phyloP scores from a whole-genome alignment of 1,140 invertebrate species.

The Euwallacea similis region DNA sequence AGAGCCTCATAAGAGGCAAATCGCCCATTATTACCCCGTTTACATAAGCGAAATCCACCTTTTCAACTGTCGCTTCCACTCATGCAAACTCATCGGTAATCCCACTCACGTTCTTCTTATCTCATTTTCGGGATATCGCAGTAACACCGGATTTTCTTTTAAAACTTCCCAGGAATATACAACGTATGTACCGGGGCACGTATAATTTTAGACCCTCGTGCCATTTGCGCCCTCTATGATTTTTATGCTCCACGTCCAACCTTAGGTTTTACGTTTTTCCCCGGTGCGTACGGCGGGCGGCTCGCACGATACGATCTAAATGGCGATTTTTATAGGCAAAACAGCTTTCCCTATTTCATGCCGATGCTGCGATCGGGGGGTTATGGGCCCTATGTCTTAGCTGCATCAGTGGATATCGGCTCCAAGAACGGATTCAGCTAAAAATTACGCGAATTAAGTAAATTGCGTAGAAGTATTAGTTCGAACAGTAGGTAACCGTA shows the following conservation, averaged over 20 bases:
- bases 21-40: neutral
- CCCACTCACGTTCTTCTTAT: constrained; percentile 5
- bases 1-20: no score
- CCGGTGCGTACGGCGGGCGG: neutral
- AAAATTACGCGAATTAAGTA: neutral
- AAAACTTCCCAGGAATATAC: neutral
- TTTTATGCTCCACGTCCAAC: neutral
- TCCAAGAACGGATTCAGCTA: neutral
- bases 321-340: neutral
- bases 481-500: neutral
- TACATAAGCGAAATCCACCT: neutral
- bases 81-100: neutral
- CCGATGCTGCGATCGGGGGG: no score
- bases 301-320: neutral
- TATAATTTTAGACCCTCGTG: neutral
- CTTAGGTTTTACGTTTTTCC: neutral
- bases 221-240: neutral
- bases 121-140: constrained; percentile 6
- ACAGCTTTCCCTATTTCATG: no score
- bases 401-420: neutral
- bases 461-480: neutral
- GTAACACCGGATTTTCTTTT: constrained; percentile 8
- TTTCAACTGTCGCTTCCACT: neutral
- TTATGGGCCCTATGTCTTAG: neutral
- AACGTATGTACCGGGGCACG: neutral